Evolutionary conservation across 2,797 vertebrate genomes (phyloP).

Genomic region (Vespertilio murinus): DNA sequence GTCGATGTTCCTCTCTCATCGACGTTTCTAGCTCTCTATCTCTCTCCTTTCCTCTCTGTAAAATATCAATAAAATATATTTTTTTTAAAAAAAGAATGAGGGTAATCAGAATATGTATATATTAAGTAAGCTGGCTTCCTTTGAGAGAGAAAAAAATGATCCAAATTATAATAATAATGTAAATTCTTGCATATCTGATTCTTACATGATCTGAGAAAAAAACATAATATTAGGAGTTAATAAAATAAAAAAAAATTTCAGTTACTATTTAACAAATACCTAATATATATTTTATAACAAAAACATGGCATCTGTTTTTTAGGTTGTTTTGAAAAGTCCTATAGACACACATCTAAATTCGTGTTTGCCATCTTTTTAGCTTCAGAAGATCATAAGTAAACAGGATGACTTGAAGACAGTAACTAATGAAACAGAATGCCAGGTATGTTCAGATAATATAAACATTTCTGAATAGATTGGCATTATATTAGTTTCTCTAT

Average conservation of each 20-base stretch:
- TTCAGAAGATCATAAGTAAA: constrained; percentile 94
- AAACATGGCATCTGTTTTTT: constrained; percentile 27
- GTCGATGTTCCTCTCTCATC: too few species aligned
- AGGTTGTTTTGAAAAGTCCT: neutral
- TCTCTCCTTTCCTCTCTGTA: too few species aligned
- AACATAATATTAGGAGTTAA: neutral
- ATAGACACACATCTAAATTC: constrained; percentile 52
- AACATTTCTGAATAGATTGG: neutral
- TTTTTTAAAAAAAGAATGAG: too few species aligned
- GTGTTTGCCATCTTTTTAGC: constrained; percentile 84
- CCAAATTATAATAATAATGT: neutral
- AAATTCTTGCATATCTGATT: neutral
- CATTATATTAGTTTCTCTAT: neutral
- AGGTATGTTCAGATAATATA: constrained; percentile 78
- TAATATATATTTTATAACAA: constrained; percentile 12
- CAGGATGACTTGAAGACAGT: constrained; percentile 85
- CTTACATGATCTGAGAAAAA: neutral
- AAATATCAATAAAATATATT: too few species aligned
- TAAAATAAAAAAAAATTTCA: neutral
- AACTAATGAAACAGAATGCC: constrained; percentile 60
- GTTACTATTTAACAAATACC: neutral
- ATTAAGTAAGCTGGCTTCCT: neutral
- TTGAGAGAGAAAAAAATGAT: neutral
- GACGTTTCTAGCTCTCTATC: too few species aligned
- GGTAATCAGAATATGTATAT: neutral